phyloP scores from a whole-genome alignment of 1,140 invertebrate genomes.

The Hyposmocoma kahamanoa region DNA sequence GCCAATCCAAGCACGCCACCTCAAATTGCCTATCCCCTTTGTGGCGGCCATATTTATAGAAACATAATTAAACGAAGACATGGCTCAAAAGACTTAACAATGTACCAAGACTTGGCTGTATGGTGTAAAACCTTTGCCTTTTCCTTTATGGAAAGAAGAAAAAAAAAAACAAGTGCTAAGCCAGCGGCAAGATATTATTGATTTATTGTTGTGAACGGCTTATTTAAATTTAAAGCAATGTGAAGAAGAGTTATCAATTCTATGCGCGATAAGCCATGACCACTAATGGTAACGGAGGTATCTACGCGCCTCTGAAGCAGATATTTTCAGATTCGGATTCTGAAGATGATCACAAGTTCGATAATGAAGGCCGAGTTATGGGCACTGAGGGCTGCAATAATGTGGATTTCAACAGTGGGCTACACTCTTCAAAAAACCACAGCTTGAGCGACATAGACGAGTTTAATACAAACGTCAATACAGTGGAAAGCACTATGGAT shows the following conservation, averaged over 20 bases:
- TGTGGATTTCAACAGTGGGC: slow-evolving; percentile 74
- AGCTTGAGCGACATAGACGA: slow-evolving; percentile 65
- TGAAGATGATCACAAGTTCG: slow-evolving; percentile 76
- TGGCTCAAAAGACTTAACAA: too few relatives aligned
- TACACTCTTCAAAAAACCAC: slow-evolving; percentile 58
- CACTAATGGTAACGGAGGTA: slow-evolving; percentile 71
- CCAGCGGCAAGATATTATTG: too few relatives aligned
- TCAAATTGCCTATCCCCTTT: too few relatives aligned
- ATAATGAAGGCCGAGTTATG: slow-evolving; percentile 53
- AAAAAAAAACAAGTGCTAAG: too few relatives aligned
- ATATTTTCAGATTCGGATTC: slow-evolving; percentile 83
- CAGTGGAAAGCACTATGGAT: slow-evolving; percentile 62
- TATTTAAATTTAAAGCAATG: too few relatives aligned
- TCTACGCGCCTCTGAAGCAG: slow-evolving; percentile 82
- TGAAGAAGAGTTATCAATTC: neutral
- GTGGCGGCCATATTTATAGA: too few relatives aligned
- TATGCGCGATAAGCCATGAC: slow-evolving; percentile 43
- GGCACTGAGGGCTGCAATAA: slow-evolving; percentile 65
- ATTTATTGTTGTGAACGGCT: too few relatives aligned
- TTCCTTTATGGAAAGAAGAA: too few relatives aligned
- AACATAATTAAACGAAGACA: too few relatives aligned
- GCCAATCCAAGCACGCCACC: too few relatives aligned
- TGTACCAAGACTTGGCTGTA: too few relatives aligned
- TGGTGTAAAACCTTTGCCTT: too few relatives aligned
- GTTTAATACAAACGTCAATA: slow-evolving; percentile 72